Evolutionary conservation across 2,797 vertebrate genomes (phyloP), one percentile per base, ranked within the genome.

Genomic region (Neostethus bicornis): DNA sequence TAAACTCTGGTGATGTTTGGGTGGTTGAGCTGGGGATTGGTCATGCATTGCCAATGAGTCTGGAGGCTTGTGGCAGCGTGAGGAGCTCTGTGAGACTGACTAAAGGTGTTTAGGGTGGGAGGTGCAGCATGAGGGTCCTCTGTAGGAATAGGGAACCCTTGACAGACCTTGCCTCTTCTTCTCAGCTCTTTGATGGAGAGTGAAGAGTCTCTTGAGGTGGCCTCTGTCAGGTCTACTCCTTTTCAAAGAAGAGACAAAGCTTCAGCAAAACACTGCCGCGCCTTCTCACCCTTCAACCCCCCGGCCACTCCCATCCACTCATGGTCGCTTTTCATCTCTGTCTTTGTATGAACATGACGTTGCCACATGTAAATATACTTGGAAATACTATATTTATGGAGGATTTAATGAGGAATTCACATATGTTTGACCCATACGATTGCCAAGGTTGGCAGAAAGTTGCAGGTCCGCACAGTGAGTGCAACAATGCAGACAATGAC

Each of bases 151-250:
- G 83, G 87, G 87, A 87, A 89, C 81, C 86, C 89, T 79, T 91
- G 91, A 91, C 89, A 92, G 90, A 88, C 81, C 84, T 89, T 92
- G 91, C 90, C 91, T 89, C 85, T 89, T 91, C 86, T 90, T 88
- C 86, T 92, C 90, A 90, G 87, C 81, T 61, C 80, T 77, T 83
- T 92, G 90, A 92, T 85, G 85, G 80, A 87, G 89, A 93, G 88
- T 87, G 86, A 90, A 82, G 85, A 78, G 84, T 91, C 91, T 92
- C 91, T 86, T 65, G 91, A 91, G 91, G 90, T 91, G 89, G 89
- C 86, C 89, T 85, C 86, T 92, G 92, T 92, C 91, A 92, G 82
- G 77, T 90, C 84, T 49, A 69, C 78, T 92, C 82, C 83, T 76
- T 81, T 80, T 92, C 87, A 92, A 89, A 84, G 74, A 75, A 69